Base-by-base conservation (phyloP, 2,888 invertebrate species). In the Brachynemurus nebulosus region DNA sequence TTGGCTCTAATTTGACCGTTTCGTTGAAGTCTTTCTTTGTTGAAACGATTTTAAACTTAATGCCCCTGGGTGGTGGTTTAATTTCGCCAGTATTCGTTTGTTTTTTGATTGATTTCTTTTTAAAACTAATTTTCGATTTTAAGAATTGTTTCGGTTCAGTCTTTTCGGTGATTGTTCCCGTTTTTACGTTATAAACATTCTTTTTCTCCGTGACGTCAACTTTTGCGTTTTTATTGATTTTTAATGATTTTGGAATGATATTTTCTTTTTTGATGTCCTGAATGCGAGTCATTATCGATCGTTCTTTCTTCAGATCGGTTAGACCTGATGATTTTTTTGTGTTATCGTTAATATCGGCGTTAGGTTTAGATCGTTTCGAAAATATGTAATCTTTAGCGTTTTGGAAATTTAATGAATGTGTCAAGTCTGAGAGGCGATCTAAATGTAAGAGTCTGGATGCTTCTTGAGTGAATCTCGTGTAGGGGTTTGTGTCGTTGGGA, bases 1-100 rank as follows among this genome's bases (percentile, higher is more conserved):
- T 49, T 14, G 45, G 25, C 6, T 44, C 46, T 30, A 41, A 46
- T 25, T 19, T 19, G 7, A 35, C 38, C 17, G 16, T 18, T 18
- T 44, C 44, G 17, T 12, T 25, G 1, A 20, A 35, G 8, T 37
- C 20, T 16, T 44, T 21, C 30, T 44, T 44, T 19, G 35, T 44
- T 6, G 44, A 23, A 37, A 37, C 37, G 18, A 44, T 37, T 37
- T 37, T 14, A 38, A 44, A 44, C 25, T 44, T 25, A 20, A 37
- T 18, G 18, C 34, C 37, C n/a, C n/a, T n/a, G n/a, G n/a, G n/a
- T n/a, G n/a, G n/a, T n/a, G n/a, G n/a, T n/a, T n/a, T n/a, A n/a
- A n/a, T n/a, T n/a, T n/a, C n/a, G 19, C 11, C n/a, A 6, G 17
- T 34, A n/a, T 37, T 30, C 14, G 9, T 9, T 5, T 18, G 11